Evolutionary conservation across 2,888 invertebrate species (phyloP).

Genomic region (Netelia virgata): DNA sequence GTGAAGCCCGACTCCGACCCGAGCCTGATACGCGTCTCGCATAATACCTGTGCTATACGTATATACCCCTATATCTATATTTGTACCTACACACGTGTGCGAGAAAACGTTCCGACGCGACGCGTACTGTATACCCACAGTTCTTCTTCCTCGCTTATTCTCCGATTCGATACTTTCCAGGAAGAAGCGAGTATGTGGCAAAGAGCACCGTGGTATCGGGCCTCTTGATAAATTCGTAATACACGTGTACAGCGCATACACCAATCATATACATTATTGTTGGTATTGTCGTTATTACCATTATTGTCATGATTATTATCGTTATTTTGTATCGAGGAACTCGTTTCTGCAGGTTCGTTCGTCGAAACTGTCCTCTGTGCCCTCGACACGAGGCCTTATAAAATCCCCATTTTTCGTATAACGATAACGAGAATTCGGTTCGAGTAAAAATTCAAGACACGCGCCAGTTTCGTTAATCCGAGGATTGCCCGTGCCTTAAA

Average conservation of each 20-base stretch:
- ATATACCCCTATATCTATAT: too few relatives aligned
- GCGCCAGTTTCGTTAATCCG: too few relatives aligned
- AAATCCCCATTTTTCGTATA: too few relatives aligned
- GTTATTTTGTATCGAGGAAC: not conserved
- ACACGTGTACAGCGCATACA: not conserved
- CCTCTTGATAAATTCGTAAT: not conserved
- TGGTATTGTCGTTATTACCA: too few relatives aligned
- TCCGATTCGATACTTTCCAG: slow-evolving; percentile 61
- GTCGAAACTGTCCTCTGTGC: too few relatives aligned
- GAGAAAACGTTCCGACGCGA: slow-evolving; percentile 52
- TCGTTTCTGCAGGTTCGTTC: too few relatives aligned
- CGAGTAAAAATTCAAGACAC: too few relatives aligned
- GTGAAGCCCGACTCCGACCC: slow-evolving; percentile 55
- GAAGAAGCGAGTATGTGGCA: slow-evolving; percentile 30
- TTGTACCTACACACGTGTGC: slow-evolving; percentile 42
- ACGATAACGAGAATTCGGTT: too few relatives aligned
- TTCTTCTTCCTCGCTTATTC: slow-evolving; percentile 60
- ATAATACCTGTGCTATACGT: slow-evolving; percentile 50
- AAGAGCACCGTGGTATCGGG: not conserved
- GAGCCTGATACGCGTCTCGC: slow-evolving; percentile 67
- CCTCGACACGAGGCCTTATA: too few relatives aligned
- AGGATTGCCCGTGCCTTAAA: too few relatives aligned
- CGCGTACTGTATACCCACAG: slow-evolving; percentile 25
- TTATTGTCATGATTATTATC: not conserved
- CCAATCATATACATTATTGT: too few relatives aligned